A percentile compares a stretch with the other conserved stretches of the same genome.
Conservation (phyloP, 2,888 invertebrate genomes). For the Lacanobia oleracea region DNA sequence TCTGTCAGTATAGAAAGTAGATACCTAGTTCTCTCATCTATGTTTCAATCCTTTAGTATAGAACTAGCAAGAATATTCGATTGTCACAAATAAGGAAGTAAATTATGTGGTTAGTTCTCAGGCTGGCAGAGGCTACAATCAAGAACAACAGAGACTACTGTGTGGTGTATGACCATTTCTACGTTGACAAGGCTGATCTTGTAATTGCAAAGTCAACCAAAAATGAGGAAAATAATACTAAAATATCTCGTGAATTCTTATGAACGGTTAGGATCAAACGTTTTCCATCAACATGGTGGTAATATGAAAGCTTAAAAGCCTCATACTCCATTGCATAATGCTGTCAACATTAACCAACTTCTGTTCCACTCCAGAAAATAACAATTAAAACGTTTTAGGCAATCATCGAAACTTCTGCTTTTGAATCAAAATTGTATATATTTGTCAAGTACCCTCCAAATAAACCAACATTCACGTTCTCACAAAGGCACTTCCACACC, state of each 20-base stretch:
- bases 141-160: neutral
- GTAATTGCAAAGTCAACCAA: neutral
- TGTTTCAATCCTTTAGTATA: neutral
- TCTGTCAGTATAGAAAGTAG: neutral
- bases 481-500: slow-evolving; percentile 68
- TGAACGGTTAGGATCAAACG: neutral
- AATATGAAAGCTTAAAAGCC: neutral
- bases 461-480: slow-evolving; percentile 33
- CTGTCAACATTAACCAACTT: slow-evolving; percentile 1
- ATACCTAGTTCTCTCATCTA: neutral
- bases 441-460: slow-evolving; percentile 33
- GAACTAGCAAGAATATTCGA: neutral
- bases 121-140: neutral
- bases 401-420: slow-evolving; percentile 14
- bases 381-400: neutral
- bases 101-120: neutral
- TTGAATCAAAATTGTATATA: slow-evolving; percentile 18
- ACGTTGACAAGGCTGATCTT: neutral
- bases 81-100: too few species aligned
- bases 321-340: neutral
- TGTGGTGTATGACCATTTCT: neutral
- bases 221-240: neutral
- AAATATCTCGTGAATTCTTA: neutral
- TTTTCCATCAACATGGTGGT: neutral
- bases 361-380: slow-evolving; percentile 23